Evolutionary conservation across 2,113 vertebrate genomes (phyloP), one percentile per base, ranked within the genome.

Genomic region (Chaetops frenatus): DNA sequence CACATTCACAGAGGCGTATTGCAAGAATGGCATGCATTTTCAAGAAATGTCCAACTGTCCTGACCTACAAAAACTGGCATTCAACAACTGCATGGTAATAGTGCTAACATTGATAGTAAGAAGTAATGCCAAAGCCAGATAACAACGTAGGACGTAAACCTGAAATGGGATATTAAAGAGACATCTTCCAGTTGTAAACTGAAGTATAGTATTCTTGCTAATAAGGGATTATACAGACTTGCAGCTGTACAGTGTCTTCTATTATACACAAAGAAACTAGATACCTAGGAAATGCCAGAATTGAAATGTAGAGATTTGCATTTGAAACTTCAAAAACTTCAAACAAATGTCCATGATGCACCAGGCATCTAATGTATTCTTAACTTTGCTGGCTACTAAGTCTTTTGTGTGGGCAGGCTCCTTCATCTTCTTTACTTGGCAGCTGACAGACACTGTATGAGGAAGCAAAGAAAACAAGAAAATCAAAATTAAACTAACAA

Each of bases 391-490:
- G 98, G 87, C 98, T 98, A 93, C 98, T 98, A 96, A 99, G 98
- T 88, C 98, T 98, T 58, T 38, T 19, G n/a, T 31, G 58, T 47
- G 98, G 51, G 86, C 95, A 97, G 60, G 98, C 97, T 35, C 97
- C 97, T 70, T 96, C 95, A 42, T 94, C 89, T 38, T 96, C 95
- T 65, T 97, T 97, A 60, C 96, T 97, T 54, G 98, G 97, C 92
- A 99, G 98, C 95, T 98, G 98, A 96, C 98, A 98, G 15, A 99
- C 98, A 89, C 98, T 98, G 98, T 99, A 54, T 50, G 61, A 87
- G 6, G 20, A 28, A 33, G 76, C 33, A 97, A 58, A 94, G 65
- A 40, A 35, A 56, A 31, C 7, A 53, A 67, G 35, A 76, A 51
- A 53, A 69, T 57, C 2, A 69, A 61, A 77, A 60, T 54, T 5